Evolutionary conservation across 2,797 vertebrate genomes (phyloP), one percentile per base, ranked within the genome.

Genomic region (Silurus lanzhouensis): DNA sequence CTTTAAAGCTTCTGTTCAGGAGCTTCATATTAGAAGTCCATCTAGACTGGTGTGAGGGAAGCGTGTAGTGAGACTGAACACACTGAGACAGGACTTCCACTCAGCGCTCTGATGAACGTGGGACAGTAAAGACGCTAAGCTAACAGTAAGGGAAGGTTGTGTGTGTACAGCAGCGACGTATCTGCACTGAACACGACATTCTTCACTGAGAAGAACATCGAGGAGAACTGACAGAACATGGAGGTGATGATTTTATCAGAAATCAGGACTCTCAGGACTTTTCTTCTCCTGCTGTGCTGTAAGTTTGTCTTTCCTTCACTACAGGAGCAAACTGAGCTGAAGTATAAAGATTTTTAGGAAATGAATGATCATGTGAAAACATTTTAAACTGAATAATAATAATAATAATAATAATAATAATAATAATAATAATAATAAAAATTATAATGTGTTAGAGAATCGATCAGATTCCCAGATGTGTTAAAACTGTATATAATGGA

Each of bases 241-340:
- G 8, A 46, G 38, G 2, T 20, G 38, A 10, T 52, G 13, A n/a
- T 74, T 55, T 25, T 52, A 75, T 10, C 46, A 55, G 48, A 25
- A 55, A 25, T 75, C 72, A 52, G 72, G 46, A 75, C 46, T 55
- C 20, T 74, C 72, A 55, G 46, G 72, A 52, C 48, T 75, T n/a
- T 25, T 75, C 72, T 55, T 55, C 72, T 75, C 10, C 48, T 75
- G 25, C 9, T 66, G 66, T 15, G 10, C 66, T 68, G 25, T 68
- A 68, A 68, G 27, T 68, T 14, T 68, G 13, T 25, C 4, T 60
- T 60, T 60, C 58, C 58, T 60, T 60, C 58, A 60, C 58, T 31
- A 31, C 31, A 31, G 31, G 31, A 31, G 31, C 3, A 31, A 31
- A 31, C 31, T 31, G 31, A 31, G 31, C 31, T 31, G 31, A 31